These are phyloP conservation scores for Picathartes gymnocephalus DNA, from an alignment of 2,113 vertebrate genomes.

Conservation along the genomic window DNA sequence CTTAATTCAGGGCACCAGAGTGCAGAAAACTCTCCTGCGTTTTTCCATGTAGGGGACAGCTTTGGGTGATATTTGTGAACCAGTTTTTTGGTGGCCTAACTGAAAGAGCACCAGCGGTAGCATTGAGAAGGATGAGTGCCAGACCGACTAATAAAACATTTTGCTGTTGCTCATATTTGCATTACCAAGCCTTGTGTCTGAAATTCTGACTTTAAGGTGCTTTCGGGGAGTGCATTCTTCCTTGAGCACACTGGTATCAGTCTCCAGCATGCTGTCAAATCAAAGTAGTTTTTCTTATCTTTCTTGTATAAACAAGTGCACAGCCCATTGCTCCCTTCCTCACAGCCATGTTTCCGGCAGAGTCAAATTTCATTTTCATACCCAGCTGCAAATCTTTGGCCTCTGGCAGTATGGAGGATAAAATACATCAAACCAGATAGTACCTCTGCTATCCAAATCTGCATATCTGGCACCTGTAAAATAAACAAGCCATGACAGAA, in stretches of 20 bases:
- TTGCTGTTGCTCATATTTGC: not conserved
- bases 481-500: not conserved
- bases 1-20: not conserved
- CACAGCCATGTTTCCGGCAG: not conserved
- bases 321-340: not conserved
- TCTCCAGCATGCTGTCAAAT: not conserved
- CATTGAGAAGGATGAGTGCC: not conserved
- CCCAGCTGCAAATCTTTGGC: not conserved
- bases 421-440: not conserved
- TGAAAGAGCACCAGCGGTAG: not conserved
- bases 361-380: not conserved
- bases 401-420: not conserved
- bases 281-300: conserved; percentile 18
- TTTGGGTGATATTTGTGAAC: not conserved
- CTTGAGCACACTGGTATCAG: not conserved
- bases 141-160: not conserved
- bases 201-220: not conserved
- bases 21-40: not conserved
- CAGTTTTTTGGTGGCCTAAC: not conserved
- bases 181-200: not conserved
- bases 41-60: not conserved
- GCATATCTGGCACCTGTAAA: not conserved
- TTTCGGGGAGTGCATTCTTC: not conserved
- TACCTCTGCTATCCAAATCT: not conserved
- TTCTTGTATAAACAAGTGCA: conserved; percentile 4